Evolutionary conservation across 2,113 vertebrate species (phyloP).

Genomic region (Telmatochromis brichardi): DNA sequence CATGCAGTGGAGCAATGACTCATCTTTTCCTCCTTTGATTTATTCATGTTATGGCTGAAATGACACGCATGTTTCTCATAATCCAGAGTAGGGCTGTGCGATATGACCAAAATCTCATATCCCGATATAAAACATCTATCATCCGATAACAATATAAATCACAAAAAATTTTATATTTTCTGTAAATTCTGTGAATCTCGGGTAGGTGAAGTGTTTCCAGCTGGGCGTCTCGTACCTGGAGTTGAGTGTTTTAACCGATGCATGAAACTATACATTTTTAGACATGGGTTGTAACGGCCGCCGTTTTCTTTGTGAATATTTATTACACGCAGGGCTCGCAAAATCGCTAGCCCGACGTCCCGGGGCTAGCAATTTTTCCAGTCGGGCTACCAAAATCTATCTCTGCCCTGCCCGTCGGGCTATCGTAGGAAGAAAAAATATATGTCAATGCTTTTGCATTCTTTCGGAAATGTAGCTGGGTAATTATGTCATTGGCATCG

Average conservation of each 20-base stretch:
- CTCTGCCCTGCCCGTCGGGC: too few relatives aligned
- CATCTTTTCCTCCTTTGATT: slow-evolving; percentile 55
- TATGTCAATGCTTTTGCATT: too few relatives aligned
- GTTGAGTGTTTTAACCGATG: background rate
- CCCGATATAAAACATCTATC: background rate
- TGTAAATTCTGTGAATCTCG: background rate
- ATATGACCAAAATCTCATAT: background rate
- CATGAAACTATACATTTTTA: background rate
- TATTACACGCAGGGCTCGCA: too few relatives aligned
- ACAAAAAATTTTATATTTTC: background rate
- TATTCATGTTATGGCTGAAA: slow-evolving; percentile 41
- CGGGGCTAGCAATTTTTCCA: too few relatives aligned
- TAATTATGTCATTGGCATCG: too few relatives aligned
- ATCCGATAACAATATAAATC: background rate
- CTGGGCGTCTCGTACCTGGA: background rate
- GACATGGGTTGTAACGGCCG: background rate
- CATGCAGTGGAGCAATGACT: slow-evolving; percentile 39
- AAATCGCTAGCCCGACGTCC: too few relatives aligned
- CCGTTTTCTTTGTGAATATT: background rate
- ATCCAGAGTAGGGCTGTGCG: background rate
- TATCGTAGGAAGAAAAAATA: too few relatives aligned
- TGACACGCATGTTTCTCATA: slow-evolving; percentile 24
- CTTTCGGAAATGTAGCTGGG: too few relatives aligned
- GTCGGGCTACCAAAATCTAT: too few relatives aligned
- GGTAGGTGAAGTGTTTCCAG: background rate